Base-by-base conservation (phyloP, 1,140 invertebrate species). In the Papilio polyxenes region DNA sequence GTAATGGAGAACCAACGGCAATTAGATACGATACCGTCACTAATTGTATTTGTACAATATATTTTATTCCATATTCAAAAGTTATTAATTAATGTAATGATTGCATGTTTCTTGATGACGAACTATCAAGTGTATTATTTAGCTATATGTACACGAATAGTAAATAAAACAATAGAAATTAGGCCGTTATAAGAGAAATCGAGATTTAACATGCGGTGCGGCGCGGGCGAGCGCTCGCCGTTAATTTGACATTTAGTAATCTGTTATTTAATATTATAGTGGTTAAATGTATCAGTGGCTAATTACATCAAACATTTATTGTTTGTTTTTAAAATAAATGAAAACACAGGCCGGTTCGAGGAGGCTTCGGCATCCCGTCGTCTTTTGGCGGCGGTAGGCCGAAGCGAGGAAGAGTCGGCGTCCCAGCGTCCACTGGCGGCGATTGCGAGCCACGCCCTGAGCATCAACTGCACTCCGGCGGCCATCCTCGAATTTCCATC, bases 401-500 rank as follows among this genome's bases (percentile, higher is more conserved):
- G 5, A 3, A 23, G 5, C 11, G 23, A 56, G 5, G 82, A 56
- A 20, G 48, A 11, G 3, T 84, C 86, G 17, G 4, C 81, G 0
- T 85, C 87, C 1, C 91, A 92, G 1, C 88, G 85, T 23, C 85
- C 92, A 1, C 81, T 92, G 15, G 84, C 85, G 9, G 9, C 88
- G 5, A 69, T 87, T 20, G 82, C 83, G 9, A 83, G 7, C 56
- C 17, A 83, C 8, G 83, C 23, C 0, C 82, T 40, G 9, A 78
- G 77, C 0, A 83, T 74, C 59, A 97, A 97, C 94, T 98, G 97
- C 90, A 97, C 96, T 23, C 96, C 96, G 31, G 95, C 97, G 44
- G 96, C 97, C 78, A 97, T 98, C 83, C 93, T 97, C 83, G 97
- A 98, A 89, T 98, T 98, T 92, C 97, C 97, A 17, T 91, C 95